Percentiles rank a stretch among this genome's conserved stretches.
Evolutionary conservation across 2,113 vertebrate genomes (phyloP).

Genomic region (Burhinus oedicnemus): DNA sequence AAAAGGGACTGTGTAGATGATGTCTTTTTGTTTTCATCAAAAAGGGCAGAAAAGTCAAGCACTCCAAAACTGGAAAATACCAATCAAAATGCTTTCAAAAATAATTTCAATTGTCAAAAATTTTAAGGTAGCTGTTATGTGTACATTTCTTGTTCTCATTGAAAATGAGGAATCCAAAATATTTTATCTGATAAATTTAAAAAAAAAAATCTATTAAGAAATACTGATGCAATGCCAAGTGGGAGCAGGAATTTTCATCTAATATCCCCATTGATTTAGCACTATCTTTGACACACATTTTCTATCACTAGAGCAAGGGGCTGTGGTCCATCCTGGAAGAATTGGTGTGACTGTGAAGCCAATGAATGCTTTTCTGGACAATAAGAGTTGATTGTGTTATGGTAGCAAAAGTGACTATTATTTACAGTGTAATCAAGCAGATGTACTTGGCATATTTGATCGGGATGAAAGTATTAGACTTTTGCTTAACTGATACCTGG

Average conservation of each 20-base stretch:
- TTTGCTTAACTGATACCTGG: neutral
- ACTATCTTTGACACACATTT: neutral
- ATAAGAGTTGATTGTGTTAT: neutral
- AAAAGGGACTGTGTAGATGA: neutral
- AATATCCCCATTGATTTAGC: neutral
- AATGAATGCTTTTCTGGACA: neutral
- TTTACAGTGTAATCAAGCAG: neutral
- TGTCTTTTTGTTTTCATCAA: neutral
- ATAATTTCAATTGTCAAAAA: neutral
- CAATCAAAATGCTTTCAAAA: neutral
- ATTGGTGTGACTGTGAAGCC: neutral
- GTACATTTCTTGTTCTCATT: neutral
- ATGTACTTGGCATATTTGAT: neutral
- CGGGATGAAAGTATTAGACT: neutral
- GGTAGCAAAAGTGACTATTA: neutral
- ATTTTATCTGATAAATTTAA: neutral
- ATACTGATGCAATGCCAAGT: neutral
- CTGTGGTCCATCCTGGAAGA: neutral
- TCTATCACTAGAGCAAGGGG: neutral
- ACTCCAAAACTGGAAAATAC: neutral
- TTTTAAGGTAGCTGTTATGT: neutral
- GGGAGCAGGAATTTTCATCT: neutral
- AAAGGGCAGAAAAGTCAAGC: neutral
- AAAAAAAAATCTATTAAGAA: neutral
- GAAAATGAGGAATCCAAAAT: neutral